These are phyloP conservation scores for Octopus sinensis DNA, from an alignment of 1,140 invertebrate species.

Conservation along the genomic window DNA sequence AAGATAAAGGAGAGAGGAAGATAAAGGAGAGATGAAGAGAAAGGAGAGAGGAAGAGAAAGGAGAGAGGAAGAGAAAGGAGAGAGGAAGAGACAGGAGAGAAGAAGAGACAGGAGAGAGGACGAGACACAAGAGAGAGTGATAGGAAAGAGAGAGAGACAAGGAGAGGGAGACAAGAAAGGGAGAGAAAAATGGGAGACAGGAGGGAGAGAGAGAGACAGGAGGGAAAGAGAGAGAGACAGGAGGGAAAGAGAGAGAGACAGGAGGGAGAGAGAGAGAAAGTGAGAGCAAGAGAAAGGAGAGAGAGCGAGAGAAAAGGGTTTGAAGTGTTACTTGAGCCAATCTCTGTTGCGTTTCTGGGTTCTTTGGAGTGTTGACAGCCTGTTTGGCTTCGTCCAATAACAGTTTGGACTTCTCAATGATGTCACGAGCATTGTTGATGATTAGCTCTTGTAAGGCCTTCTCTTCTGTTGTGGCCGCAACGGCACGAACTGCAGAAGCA, in stretches of 20 bases:
- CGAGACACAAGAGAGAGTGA: no score
- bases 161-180: no score
- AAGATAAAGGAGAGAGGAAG: no score
- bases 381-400: constrained; percentile 76
- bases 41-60: no score
- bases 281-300: not conserved
- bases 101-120: no score
- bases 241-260: not conserved
- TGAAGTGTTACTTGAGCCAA: constrained; percentile 62
- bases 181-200: no score
- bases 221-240: no score
- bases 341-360: constrained; percentile 63
- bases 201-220: no score
- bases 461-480: constrained; percentile 68
- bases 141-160: no score
- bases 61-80: no score
- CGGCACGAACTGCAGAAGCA: constrained; percentile 70
- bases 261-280: not conserved
- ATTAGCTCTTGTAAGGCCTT: constrained; percentile 63
- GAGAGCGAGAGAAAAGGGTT: not conserved
- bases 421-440: constrained; percentile 67
- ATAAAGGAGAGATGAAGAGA: no score
- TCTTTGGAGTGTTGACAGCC: constrained; percentile 65
- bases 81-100: no score
- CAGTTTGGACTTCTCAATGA: constrained; percentile 71